These are phyloP conservation scores for Epistrophella euchroma DNA, from an alignment of 2,888 invertebrate genomes.

Conservation along the genomic window DNA sequence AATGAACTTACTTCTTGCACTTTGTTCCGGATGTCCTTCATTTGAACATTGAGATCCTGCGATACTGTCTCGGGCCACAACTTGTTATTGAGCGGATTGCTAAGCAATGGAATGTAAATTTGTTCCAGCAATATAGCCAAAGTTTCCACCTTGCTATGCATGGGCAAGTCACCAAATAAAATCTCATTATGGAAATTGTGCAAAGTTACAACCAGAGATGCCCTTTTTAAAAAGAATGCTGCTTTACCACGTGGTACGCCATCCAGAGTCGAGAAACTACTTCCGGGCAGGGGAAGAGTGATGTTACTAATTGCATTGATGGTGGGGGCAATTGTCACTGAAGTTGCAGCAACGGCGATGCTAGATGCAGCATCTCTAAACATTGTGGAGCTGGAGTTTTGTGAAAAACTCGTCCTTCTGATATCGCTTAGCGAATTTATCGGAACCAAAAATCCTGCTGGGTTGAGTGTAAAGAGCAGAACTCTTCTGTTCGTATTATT, in stretches of 20 bases:
- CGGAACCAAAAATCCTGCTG: conserved; percentile 84
- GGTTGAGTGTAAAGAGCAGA: conserved; percentile 83
- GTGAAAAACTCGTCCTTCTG: conserved; percentile 44
- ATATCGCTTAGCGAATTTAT: conserved; percentile 82
- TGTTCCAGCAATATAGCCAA: conserved; percentile 89
- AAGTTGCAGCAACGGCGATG: conserved; percentile 61
- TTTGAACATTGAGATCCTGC: conserved; percentile 89
- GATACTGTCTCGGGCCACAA: conserved; percentile 90
- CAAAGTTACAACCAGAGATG: conserved; percentile 82
- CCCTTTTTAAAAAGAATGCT: conserved; percentile 85
- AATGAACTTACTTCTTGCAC: conserved; percentile 82
- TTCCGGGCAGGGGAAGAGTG: conserved; percentile 80
- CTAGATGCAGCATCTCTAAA: conserved; percentile 54
- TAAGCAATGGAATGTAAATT: conserved; percentile 89
- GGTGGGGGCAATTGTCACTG: conserved; percentile 55
- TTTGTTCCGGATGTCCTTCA: conserved; percentile 86
- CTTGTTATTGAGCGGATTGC: conserved; percentile 88
- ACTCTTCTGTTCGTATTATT: conserved; percentile 81
- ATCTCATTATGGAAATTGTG: conserved; percentile 84
- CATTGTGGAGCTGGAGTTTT: conserved; percentile 47
- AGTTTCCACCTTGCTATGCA: conserved; percentile 88
- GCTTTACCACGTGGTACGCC: conserved; percentile 84
- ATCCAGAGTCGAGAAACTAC: conserved; percentile 81
- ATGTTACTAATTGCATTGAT: conserved; percentile 64
- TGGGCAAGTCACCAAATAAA: conserved; percentile 90